Evolutionary conservation across 2,888 invertebrate species (phyloP), one percentile per base, ranked within the genome.

Genomic region (Caradrina clavipalpis): DNA sequence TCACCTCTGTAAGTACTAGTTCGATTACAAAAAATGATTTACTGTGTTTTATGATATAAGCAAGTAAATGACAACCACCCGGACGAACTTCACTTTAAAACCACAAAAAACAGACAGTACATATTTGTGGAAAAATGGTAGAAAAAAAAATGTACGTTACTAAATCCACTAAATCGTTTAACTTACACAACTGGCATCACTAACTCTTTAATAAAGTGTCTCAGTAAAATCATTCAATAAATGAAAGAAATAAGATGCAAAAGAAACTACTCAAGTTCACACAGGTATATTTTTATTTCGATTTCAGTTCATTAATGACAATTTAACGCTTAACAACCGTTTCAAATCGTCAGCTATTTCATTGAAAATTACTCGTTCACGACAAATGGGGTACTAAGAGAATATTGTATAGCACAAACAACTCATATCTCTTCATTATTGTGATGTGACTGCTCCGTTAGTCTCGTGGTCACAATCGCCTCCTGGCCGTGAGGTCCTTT

Each of bases 321-420:
- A 75, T 83, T 81, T 83, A 47, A 67, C 73, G 73, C 56, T 39
- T 21, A 69, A 76, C 63, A 31, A 55, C 64, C 78, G 47, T 62
- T 58, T 17, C 26, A 49, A 69, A 81, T 72, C 17, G 39, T 35
- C 22, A 17, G 31, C 53, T n/a, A 54, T 72, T 81, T 75, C 45
- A 62, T 67, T 69, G 59, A 69, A 78, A 79, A 66, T 60, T 39
- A 57, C 35, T 60, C 1, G 39, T 35, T 59, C 58, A 74, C 58
- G 76, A 75, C 50, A 31, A 6, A 51, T n/a, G 2, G 49, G n/a
- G 19, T 42, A 35, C 49, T 42, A 21, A 22, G 31, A 22, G 22
- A 75, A 56, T 49, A 75, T 58, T 58, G 4, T 35, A 45, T n/a
- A 53, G 47, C 47, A 61, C 54, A 62, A n/a, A 50, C 22, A 26